Percentiles rank a stretch among this genome's conserved stretches.
phyloP scores from a whole-genome alignment of 2,888 invertebrate species.

The Panopea generosa region DNA sequence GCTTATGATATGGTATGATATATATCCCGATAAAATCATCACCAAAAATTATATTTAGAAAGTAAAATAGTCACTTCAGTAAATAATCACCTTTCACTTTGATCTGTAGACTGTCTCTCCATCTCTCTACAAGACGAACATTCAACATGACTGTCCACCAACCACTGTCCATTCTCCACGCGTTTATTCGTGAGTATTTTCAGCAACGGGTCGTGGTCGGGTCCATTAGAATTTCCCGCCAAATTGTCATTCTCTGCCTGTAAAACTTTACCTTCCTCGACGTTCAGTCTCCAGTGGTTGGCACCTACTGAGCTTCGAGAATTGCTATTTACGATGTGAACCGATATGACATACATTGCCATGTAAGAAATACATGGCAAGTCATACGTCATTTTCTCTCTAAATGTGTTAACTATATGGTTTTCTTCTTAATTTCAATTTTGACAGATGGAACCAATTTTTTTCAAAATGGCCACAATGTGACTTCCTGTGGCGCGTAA shows the following conservation, averaged over 20 bases:
- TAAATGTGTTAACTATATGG: background rate
- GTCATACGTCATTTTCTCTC: conserved; percentile 77
- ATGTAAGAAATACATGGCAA: conserved; percentile 86
- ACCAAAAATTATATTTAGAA: too few species aligned
- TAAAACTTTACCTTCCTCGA: conserved; percentile 89
- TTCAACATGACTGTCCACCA: conserved; percentile 54
- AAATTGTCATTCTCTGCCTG: conserved; percentile 69
- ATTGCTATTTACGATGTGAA: conserved; percentile 91
- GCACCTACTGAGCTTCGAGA: conserved; percentile 94
- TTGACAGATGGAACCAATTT: conserved; percentile 53
- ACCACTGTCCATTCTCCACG: conserved; percentile 71
- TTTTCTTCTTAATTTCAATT: background rate
- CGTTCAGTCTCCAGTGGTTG: conserved; percentile 93
- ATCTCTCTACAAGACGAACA: conserved; percentile 36
- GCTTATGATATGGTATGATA: too few species aligned
- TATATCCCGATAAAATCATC: too few species aligned
- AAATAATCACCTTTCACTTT: too few species aligned
- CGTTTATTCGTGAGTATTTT: conserved; percentile 80
- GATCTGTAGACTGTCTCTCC: conserved; percentile 9
- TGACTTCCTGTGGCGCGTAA: conserved; percentile 38
- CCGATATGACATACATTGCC: conserved; percentile 90
- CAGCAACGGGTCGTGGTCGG: conserved; percentile 71
- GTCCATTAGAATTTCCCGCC: conserved; percentile 40
- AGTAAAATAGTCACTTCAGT: too few species aligned
- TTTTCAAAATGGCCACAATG: conserved; percentile 38